Evolutionary conservation across 2,888 invertebrate species (phyloP).

Genomic region (Rhogogaster chlorosoma): DNA sequence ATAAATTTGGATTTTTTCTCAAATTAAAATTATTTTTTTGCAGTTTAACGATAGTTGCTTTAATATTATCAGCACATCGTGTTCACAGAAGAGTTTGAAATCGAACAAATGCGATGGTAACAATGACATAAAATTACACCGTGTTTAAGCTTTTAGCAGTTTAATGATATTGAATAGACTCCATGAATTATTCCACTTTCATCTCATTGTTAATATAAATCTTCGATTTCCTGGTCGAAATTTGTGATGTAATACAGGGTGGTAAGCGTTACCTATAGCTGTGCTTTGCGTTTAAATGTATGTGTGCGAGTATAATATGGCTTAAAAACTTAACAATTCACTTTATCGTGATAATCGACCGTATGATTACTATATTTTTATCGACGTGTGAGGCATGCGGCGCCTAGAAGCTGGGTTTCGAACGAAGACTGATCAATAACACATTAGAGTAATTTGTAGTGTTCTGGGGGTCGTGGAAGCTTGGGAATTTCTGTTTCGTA

Average conservation of each 20-base stretch:
- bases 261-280: not conserved
- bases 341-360: not conserved
- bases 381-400: not conserved
- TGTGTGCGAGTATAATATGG: not conserved
- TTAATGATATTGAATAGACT: not conserved
- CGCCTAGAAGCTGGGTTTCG: not conserved
- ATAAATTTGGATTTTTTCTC: not conserved
- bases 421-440: not conserved
- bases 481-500: not conserved
- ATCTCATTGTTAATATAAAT: not conserved
- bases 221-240: not conserved
- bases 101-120: not conserved
- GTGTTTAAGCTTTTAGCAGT: not conserved
- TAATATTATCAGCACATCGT: not conserved
- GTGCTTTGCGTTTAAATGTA: not conserved
- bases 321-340: not conserved
- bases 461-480: not conserved
- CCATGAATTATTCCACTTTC: not conserved
- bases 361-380: not conserved
- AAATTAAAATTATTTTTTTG: not conserved
- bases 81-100: not conserved
- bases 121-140: not conserved
- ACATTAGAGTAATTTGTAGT: not conserved
- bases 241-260: not conserved
- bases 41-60: too few relatives aligned